Conservation (phyloP, 2,888 invertebrate genomes). For the Cylloceria caligata region DNA sequence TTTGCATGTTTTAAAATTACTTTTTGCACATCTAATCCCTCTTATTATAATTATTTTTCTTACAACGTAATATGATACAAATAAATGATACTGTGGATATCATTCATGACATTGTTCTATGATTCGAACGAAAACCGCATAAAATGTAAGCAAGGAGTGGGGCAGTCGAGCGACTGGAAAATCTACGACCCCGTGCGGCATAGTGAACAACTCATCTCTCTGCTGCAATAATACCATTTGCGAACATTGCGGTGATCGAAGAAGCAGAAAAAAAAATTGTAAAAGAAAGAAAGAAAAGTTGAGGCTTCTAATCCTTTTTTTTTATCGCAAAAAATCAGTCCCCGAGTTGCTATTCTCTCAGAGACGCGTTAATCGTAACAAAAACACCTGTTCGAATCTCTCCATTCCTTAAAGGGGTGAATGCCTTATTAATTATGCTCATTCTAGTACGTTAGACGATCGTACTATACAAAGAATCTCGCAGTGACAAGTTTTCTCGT, state of each 20-base stretch:
- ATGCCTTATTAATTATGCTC: slow-evolving; percentile 55
- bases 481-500: slow-evolving; percentile 4
- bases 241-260: not conserved
- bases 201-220: slow-evolving; percentile 26
- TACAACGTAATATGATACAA: not conserved
- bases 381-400: slow-evolving; percentile 23
- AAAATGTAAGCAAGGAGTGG: not conserved
- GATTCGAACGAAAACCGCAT: not conserved
- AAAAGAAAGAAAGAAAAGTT: slow-evolving; percentile 19
- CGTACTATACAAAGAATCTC: slow-evolving; percentile 18
- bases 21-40: not conserved
- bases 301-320: slow-evolving; percentile 12
- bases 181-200: slow-evolving; percentile 44
- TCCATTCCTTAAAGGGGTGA: slow-evolving; percentile 14
- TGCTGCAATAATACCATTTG: slow-evolving; percentile 3
- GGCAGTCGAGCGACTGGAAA: not conserved
- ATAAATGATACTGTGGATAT: not conserved
- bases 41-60: not conserved
- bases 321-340: slow-evolving; percentile 8
- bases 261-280: slow-evolving; percentile 1
- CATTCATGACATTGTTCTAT: not conserved
- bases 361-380: not conserved
- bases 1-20: not conserved
- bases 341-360: not conserved
- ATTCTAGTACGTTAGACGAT: slow-evolving; percentile 45